Base-by-base conservation (phyloP, 2,113 vertebrate genomes). In the Emydura subglobosa region DNA sequence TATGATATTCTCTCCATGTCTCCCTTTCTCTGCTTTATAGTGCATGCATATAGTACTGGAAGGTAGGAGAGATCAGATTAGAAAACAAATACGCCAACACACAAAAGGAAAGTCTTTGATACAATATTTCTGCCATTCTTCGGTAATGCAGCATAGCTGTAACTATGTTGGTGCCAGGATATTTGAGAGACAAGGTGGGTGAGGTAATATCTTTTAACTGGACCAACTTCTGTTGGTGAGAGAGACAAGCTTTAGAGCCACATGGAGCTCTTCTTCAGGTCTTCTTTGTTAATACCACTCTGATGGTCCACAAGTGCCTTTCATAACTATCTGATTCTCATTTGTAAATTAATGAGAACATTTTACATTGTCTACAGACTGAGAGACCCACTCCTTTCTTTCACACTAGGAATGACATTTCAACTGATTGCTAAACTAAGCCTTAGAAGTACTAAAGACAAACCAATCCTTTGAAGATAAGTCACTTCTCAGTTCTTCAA, bases 381-480 rank as follows among this genome's bases (percentile, higher is more conserved):
- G 34, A 44, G 44, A 44, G 17, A 34, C 11, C 24, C 17, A 74
- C 72, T 6, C 88, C 94, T 89, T 88, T 92, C 82, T 7, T 82
- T 90, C 51, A 31, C 86, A 88, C 90, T 61, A 88, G 47, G 42
- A 88, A 87, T 3, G 81, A 39, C 81, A 95, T 87, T 94, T 96
- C 80, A 83, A 81, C 85, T 86, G 31, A 95, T 94, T 95, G 91
- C 83, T 88, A 74, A 92, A n/a, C 82, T 91, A 86, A 96, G 29
- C 55, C 49, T 94, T 92, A 90, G 93, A 96, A 95, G 86, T 85
- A 93, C 87, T 82, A 47, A 88, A 92, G 89, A 88, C 3, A 3
- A 95, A 91, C 84, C 74, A 94, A 44, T 89, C 83, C 87, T 97
- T 96, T 97, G 94, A 97, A 97, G 96, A 94, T 95, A 96, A 96